phyloP scores from a whole-genome alignment of 2,113 vertebrate genomes.

The Parotia lawesii region DNA sequence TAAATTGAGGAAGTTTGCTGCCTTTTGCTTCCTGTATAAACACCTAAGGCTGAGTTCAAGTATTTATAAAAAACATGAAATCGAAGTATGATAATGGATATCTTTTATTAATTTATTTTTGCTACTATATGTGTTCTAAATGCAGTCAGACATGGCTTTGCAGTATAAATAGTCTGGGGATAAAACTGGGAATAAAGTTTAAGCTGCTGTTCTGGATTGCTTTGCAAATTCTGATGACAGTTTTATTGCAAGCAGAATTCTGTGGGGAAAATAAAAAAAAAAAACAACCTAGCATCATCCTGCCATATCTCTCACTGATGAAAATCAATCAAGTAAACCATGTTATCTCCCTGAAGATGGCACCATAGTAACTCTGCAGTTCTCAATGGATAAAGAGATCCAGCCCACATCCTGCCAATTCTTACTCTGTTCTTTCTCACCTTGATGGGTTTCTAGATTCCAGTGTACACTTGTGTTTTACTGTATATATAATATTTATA shows the following conservation, averaged over 20 bases:
- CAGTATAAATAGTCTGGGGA: neutral
- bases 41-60: neutral
- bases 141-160: neutral
- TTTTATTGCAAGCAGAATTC: constrained; percentile 48
- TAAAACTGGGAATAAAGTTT: neutral
- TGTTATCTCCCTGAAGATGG: neutral
- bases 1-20: neutral
- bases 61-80: neutral
- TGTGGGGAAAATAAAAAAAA: neutral
- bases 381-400: neutral
- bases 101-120: neutral
- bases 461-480: too few species aligned
- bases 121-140: neutral
- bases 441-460: neutral
- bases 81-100: neutral
- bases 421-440: neutral
- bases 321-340: neutral
- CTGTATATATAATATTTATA: neutral
- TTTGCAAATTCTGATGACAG: constrained; percentile 30
- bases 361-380: neutral
- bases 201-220: neutral
- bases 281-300: neutral
- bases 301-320: neutral
- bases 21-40: neutral
- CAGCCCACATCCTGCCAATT: neutral